These are phyloP conservation scores for Cyprinus carpio DNA, from an alignment of 2,113 vertebrate genomes.

Conservation along the genomic window DNA sequence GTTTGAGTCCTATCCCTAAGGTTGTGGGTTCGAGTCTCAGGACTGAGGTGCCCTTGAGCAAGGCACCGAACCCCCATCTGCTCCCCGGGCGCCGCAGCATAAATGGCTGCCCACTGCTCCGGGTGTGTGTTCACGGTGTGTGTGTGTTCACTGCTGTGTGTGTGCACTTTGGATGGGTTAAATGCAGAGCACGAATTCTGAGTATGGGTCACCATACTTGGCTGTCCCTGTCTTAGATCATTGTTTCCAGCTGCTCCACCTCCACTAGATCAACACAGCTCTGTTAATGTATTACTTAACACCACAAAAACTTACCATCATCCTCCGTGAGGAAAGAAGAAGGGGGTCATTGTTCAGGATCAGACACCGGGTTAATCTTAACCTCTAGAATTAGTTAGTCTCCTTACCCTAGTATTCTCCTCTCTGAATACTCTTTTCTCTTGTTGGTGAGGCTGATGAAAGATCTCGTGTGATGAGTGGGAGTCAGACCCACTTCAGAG, in stretches of 20 bases:
- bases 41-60: too few relatives aligned
- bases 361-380: neutral
- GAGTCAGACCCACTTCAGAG: slow-evolving; percentile 63
- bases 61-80: too few relatives aligned
- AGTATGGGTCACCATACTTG: too few relatives aligned
- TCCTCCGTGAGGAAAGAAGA: neutral
- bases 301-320: neutral
- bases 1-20: too few relatives aligned
- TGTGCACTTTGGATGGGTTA: too few relatives aligned
- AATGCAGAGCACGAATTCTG: too few relatives aligned
- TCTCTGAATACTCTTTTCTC: slow-evolving; percentile 91
- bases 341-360: neutral
- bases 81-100: too few relatives aligned
- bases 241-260: neutral
- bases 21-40: too few relatives aligned
- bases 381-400: neutral
- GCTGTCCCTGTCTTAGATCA: neutral
- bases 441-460: slow-evolving; percentile 90
- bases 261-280: neutral
- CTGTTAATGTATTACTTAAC: neutral
- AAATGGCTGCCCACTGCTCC: too few relatives aligned
- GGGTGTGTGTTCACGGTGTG: too few relatives aligned
- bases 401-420: slow-evolving; percentile 89
- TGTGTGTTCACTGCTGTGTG: too few relatives aligned
- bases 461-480: slow-evolving; percentile 71